These are phyloP conservation scores for Drosophila watanabei DNA, from an alignment of 1,140 invertebrate genomes.

Conservation along the genomic window DNA sequence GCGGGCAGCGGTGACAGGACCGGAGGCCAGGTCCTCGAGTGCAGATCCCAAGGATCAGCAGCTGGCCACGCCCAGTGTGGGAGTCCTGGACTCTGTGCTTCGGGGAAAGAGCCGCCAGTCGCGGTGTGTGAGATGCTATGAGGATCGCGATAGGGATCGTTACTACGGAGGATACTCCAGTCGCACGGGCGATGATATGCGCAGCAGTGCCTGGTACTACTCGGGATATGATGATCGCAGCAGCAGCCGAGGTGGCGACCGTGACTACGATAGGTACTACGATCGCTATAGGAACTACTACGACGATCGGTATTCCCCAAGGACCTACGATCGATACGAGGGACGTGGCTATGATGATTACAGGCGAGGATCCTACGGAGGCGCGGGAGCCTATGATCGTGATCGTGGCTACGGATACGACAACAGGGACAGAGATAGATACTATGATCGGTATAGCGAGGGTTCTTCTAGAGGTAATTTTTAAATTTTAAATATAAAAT, in stretches of 20 bases:
- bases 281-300: constrained; percentile 49
- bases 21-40: constrained; percentile 48
- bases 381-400: constrained; percentile 47
- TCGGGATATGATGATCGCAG: constrained; percentile 69
- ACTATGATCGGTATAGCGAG: constrained; percentile 78
- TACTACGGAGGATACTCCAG: constrained; percentile 68
- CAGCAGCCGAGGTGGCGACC: constrained; percentile 37
- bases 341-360: constrained; percentile 81
- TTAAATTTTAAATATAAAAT: not conserved
- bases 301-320: constrained; percentile 74
- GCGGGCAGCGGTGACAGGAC: constrained; percentile 36
- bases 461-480: constrained; percentile 46
- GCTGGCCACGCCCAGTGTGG: constrained; percentile 25
- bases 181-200: constrained; percentile 58
- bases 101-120: constrained; percentile 77
- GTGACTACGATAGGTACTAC: constrained; percentile 66
- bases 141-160: constrained; percentile 74
- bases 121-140: constrained; percentile 80
- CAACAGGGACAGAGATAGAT: constrained; percentile 65
- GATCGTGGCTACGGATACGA: constrained; percentile 71
- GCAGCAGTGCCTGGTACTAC: constrained; percentile 72
- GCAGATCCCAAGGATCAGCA: constrained; percentile 14
- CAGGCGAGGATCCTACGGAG: constrained; percentile 47
- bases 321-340: constrained; percentile 85
- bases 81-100: constrained; percentile 55